Evolutionary conservation across 2,113 vertebrate genomes (phyloP).

Genomic region (Grus americana): DNA sequence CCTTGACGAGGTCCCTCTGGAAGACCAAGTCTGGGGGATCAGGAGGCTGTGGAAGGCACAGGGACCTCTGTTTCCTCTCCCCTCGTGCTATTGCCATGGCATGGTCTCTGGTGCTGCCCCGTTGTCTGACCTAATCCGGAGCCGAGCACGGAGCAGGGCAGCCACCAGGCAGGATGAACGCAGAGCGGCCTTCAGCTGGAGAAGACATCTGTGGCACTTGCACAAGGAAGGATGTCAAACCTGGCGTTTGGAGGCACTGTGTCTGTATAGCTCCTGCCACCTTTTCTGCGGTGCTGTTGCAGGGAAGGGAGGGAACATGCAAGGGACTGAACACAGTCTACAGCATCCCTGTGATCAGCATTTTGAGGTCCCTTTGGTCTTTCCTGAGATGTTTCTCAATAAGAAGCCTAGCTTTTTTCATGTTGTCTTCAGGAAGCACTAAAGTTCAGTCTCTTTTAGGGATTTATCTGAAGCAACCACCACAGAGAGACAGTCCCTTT

Average conservation of each 20-base stretch:
- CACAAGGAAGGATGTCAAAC: neutral
- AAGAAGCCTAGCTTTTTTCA: neutral
- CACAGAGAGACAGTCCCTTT: neutral
- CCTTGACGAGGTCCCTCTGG: neutral
- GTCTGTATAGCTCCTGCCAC: neutral
- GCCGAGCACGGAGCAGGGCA: neutral
- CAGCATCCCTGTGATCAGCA: neutral
- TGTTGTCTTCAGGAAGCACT: neutral
- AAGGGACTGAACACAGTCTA: neutral
- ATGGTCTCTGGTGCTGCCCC: neutral
- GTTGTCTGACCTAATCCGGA: neutral
- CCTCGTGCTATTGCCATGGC: neutral
- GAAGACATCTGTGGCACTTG: neutral
- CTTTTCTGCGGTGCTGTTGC: neutral
- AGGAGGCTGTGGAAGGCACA: neutral
- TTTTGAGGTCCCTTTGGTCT: neutral
- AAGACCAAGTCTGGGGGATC: neutral
- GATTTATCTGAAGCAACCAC: neutral
- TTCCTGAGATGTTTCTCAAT: neutral
- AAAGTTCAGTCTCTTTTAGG: neutral
- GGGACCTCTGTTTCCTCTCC: neutral
- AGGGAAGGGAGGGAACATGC: neutral
- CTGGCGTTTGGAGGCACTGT: neutral
- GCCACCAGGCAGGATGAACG: neutral
- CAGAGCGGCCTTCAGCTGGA: neutral